Conservation (phyloP, 30 jellyfish, hydroid and myxozoan species). For the Clytia hemisphaerica region DNA sequence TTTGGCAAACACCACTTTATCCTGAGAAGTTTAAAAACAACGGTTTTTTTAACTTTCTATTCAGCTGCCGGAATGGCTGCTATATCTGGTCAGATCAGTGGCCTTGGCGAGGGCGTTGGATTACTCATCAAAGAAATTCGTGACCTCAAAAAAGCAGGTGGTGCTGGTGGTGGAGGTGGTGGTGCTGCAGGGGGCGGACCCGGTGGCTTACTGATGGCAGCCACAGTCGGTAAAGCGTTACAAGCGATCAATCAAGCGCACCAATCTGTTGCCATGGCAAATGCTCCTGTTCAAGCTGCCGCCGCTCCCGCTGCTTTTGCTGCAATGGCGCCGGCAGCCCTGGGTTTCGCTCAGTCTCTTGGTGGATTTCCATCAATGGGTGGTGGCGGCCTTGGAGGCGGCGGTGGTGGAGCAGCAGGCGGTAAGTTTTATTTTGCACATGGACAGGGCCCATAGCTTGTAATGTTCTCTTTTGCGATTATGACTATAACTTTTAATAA, state of each 20-base stretch:
- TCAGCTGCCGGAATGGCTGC: conserved; percentile 33
- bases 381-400: too few species aligned
- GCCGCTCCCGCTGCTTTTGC: neutral
- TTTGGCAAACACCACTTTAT: too few species aligned
- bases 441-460: too few species aligned
- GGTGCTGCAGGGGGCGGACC: conserved; percentile 23
- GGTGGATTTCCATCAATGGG: too few species aligned
- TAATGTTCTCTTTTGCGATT: too few species aligned
- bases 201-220: conserved; percentile 7
- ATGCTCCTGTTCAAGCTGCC: neutral
- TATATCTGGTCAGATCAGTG: conserved; percentile 89
- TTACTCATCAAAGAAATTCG: conserved; percentile 77
- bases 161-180: neutral
- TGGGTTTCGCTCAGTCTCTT: too few species aligned
- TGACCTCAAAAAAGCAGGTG: conserved; percentile 52
- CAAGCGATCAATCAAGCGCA: conserved; percentile 21
- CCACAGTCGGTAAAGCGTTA: conserved; percentile 12
- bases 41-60: neutral
- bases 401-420: too few species aligned
- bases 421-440: too few species aligned
- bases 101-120: conserved; percentile 90
- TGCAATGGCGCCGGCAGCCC: too few species aligned
- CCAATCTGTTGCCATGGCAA: neutral
- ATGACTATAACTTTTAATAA: too few species aligned
- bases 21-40: too few species aligned